phyloP scores from a whole-genome alignment of 2,797 vertebrate genomes.

The Halcyon badia region DNA sequence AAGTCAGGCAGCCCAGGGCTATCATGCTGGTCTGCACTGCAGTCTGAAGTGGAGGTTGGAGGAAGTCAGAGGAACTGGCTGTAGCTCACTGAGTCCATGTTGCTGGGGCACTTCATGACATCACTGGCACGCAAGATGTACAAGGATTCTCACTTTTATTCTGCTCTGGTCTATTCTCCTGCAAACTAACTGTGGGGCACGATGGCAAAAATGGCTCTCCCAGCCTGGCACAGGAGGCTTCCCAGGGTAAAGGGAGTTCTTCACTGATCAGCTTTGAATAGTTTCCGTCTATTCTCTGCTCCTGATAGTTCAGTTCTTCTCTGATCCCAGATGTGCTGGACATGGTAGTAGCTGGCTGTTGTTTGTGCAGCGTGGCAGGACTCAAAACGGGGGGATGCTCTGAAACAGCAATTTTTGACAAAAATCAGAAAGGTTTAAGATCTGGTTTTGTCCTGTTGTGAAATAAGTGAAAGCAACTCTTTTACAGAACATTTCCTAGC shows the following conservation, averaged over 20 bases:
- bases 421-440: not conserved
- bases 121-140: rapidly evolving
- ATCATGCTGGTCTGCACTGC: not conserved
- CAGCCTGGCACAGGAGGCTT: not conserved
- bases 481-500: not conserved
- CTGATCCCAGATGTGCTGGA: not conserved
- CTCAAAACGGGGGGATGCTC: not conserved
- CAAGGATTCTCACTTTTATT: not conserved
- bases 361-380: rapidly evolving
- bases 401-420: not conserved
- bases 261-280: not conserved
- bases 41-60: not conserved
- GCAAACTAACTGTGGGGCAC: not conserved
- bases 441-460: not conserved
- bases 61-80: not conserved
- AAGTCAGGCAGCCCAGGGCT: not conserved
- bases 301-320: not conserved
- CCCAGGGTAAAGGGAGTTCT: not conserved
- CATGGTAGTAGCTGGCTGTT: not conserved
- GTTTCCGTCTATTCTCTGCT: not conserved
- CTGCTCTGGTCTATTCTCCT: not conserved
- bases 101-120: not conserved
- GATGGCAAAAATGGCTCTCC: not conserved
- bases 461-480: not conserved
- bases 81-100: not conserved